These are phyloP conservation scores for Aethes cnicana DNA, from an alignment of 2,888 invertebrate genomes.

Conservation along the genomic window DNA sequence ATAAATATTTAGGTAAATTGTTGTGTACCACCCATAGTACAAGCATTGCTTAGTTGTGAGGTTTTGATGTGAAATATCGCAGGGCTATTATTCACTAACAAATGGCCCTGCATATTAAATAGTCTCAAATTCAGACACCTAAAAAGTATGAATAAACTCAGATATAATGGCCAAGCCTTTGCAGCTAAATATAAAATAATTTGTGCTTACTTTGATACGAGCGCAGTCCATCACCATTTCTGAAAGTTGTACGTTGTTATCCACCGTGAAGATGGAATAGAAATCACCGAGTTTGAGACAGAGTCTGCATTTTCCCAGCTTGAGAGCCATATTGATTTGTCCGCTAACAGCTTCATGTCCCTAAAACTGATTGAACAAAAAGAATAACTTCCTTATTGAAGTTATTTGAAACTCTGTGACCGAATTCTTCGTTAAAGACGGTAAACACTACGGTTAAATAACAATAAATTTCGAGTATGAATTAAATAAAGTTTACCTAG, in stretches of 20 bases:
- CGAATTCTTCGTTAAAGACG: too few species aligned
- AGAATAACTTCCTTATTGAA: too few species aligned
- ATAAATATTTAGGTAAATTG: too few species aligned
- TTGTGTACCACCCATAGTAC: too few species aligned
- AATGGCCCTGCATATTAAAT: too few species aligned
- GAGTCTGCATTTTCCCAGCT: constrained; percentile 79
- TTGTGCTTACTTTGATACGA: constrained; percentile 65
- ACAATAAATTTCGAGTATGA: background rate
- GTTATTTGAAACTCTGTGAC: too few species aligned
- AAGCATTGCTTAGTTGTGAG: too few species aligned
- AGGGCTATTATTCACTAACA: too few species aligned
- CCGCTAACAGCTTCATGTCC: constrained; percentile 65
- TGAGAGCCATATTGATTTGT: constrained; percentile 80
- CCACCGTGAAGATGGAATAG: constrained; percentile 77
- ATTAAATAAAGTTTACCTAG: constrained; percentile 29
- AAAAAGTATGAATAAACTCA: too few species aligned
- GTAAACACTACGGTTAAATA: background rate
- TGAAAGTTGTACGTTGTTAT: constrained; percentile 73
- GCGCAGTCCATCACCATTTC: constrained; percentile 81
- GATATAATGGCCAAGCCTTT: too few species aligned
- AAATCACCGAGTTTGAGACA: constrained; percentile 80
- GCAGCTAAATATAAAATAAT: background rate
- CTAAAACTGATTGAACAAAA: constrained; percentile 52
- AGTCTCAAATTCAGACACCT: too few species aligned
- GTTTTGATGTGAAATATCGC: too few species aligned